These are phyloP conservation scores for Salarias fasciatus DNA, from an alignment of 2,797 vertebrate genomes.

Conservation along the genomic window DNA sequence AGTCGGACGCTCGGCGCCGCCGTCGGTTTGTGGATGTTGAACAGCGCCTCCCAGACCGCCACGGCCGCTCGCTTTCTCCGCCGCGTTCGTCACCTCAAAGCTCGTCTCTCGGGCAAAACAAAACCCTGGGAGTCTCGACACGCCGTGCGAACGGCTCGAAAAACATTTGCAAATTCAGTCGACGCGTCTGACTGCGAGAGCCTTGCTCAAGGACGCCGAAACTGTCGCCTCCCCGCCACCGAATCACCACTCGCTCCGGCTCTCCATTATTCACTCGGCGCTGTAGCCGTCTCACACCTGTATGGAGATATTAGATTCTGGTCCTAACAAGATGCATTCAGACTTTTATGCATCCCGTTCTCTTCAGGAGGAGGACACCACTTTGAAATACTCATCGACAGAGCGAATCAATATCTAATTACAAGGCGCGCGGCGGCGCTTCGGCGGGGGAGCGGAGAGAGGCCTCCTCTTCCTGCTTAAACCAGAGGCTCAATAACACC, in stretches of 20 bases:
- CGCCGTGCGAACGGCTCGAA: neutral
- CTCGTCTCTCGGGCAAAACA: too few species aligned
- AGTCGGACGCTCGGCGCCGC: too few species aligned
- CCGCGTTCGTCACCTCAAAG: too few species aligned
- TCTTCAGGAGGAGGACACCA: constrained; percentile 62
- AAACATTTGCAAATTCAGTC: neutral
- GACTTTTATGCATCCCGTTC: constrained; percentile 71
- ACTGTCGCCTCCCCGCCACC: constrained; percentile 25
- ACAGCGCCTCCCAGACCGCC: too few species aligned
- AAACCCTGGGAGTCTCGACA: neutral
- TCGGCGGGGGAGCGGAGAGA: constrained; percentile 54
- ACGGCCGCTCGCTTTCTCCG: too few species aligned
- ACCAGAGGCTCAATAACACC: constrained; percentile 72
- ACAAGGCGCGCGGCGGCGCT: constrained; percentile 74
- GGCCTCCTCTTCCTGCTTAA: constrained; percentile 70
- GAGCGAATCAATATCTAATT: constrained; percentile 91
- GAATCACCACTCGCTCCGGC: constrained; percentile 44
- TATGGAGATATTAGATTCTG: constrained; percentile 69
- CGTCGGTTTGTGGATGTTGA: too few species aligned
- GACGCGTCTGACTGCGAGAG: constrained; percentile 1
- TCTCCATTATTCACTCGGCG: constrained; percentile 48
- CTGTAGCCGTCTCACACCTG: constrained; percentile 41
- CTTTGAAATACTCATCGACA: constrained; percentile 81
- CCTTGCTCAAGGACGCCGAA: constrained; percentile 31
- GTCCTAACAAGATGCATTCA: constrained; percentile 78